Conservation (phyloP, 2,113 vertebrate species). For the Ptilorrhoa leucosticta region DNA sequence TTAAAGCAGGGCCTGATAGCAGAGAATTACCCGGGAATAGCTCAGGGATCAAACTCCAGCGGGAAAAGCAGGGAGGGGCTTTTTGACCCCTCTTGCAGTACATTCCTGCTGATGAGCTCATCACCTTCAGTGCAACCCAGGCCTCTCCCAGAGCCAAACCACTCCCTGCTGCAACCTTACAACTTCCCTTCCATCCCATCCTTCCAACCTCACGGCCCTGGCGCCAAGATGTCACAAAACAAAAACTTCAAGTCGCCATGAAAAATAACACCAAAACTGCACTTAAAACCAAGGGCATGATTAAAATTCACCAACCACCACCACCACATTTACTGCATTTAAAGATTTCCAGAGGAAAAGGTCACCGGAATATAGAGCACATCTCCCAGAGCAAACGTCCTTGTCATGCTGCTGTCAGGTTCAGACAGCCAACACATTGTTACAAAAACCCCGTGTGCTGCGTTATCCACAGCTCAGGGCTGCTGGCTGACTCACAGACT, state of each 20-base stretch:
- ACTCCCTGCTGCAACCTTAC: background rate
- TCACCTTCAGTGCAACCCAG: background rate
- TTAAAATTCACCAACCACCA: background rate
- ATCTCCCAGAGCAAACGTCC: background rate
- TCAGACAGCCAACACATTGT: background rate
- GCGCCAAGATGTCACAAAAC: background rate
- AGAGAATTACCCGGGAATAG: background rate
- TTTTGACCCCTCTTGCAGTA: background rate
- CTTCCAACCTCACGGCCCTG: background rate
- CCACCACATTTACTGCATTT: background rate
- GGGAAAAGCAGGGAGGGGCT: background rate
- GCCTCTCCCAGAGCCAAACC: background rate
- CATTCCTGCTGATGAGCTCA: background rate
- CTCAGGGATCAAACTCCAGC: background rate
- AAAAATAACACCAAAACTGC: background rate
- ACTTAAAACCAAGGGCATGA: background rate
- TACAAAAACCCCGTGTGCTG: rapidly evolving
- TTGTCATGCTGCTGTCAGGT: background rate
- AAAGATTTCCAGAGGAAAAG: background rate
- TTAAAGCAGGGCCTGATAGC: background rate
- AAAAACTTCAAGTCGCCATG: background rate
- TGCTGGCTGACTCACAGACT: background rate
- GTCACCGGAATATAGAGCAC: background rate
- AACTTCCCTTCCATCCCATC: background rate
- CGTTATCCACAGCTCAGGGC: background rate